Base-by-base conservation (phyloP, 2,888 invertebrate genomes). In the Beris chalybata region DNA sequence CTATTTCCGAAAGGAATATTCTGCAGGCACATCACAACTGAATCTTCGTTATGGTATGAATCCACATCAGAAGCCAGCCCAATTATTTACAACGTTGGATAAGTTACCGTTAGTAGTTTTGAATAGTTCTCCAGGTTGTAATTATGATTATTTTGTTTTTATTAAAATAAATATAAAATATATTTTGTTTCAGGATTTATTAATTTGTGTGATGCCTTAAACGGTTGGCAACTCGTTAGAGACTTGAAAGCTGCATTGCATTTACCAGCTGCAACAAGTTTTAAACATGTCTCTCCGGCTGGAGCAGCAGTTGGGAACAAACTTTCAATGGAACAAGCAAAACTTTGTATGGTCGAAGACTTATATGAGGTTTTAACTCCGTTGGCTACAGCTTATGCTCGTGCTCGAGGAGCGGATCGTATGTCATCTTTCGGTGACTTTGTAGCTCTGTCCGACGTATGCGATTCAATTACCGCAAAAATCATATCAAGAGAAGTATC, bases 391-490 rank as follows among this genome's bases (percentile, higher is more conserved):
- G 97, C 98, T 0, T 98, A 98, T 81, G 97, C 97, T 0, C 85
- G 97, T 67, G 98, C 98, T 0, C 87, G 98, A 77, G 97, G 98
- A 58, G 97, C 97, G 13, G 98, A 99, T 82, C 87, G 98, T 64
- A 98, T 99, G 98, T 97, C 97, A 7, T 97, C 97, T 0, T 99
- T 98, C 81, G 98, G 99, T 0, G 99, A 99, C 82, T 98, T 98
- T 80, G 87, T 98, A 44, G 96, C 97, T 0, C 80, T 99, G 0
- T 97, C 97, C 0, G 95, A 97, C 78, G 80, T 83, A 0, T 99
- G 98, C 77, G 98, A 99, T 81, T 87, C 85, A 57, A 77, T 88
- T 69, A 99, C 98, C 0, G 98, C 99, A 0, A 89, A 86, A 77
- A 92, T 99, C 65, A 95, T 99, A 68, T 92, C 94, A 0, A 87